Conservation (phyloP, 2,797 vertebrate species). For the Pipistrellus kuhlii region DNA sequence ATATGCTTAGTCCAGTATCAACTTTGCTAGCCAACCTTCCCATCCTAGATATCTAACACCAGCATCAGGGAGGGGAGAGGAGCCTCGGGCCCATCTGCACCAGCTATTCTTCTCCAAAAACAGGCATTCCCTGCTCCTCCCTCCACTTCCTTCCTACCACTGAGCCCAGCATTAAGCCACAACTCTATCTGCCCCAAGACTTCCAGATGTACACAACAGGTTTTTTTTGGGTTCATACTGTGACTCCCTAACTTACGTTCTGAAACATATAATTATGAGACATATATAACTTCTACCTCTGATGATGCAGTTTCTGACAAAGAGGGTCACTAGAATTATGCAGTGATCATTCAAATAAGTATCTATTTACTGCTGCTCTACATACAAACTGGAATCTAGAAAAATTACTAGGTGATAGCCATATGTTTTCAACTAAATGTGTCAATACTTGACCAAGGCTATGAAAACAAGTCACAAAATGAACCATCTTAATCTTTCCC, state of each 20-base stretch:
- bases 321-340: conserved; percentile 41
- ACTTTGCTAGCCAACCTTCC: neutral
- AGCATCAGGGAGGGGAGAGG: neutral
- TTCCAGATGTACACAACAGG: neutral
- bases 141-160: neutral
- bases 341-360: conserved; percentile 35
- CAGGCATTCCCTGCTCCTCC: neutral
- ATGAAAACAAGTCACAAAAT: conserved; percentile 57
- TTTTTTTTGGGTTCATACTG: neutral
- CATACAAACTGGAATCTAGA: conserved; percentile 27
- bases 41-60: neutral
- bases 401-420: conserved; percentile 32
- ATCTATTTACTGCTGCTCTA: conserved; percentile 28
- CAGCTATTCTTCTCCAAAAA: neutral
- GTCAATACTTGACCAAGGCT: conserved; percentile 1
- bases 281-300: conserved; percentile 16
- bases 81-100: neutral
- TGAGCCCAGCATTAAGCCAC: neutral
- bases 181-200: neutral
- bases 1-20: neutral
- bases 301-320: conserved; percentile 52
- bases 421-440: conserved; percentile 45
- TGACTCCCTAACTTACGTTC: conserved; percentile 9
- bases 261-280: conserved; percentile 48
- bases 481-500: neutral